These are phyloP conservation scores for Otus sunia DNA, from an alignment of 2,113 vertebrate genomes.

Conservation along the genomic window DNA sequence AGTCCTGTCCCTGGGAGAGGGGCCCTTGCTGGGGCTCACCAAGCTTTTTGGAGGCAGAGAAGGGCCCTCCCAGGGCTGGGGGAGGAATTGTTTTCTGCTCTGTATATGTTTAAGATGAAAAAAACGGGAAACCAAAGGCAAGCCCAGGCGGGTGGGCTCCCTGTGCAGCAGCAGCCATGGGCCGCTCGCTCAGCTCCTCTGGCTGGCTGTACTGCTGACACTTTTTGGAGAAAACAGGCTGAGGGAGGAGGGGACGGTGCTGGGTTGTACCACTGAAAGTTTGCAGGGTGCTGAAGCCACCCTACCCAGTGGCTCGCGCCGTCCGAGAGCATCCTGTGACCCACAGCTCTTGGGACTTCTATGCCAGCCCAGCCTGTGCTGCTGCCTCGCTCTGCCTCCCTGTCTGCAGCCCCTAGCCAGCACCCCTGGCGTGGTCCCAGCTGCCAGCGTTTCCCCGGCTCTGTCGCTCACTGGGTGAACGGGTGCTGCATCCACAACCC, in stretches of 20 bases:
- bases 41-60: neutral
- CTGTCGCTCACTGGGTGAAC: rapidly evolving
- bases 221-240: neutral
- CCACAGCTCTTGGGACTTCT: rapidly evolving
- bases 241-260: neutral
- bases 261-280: rapidly evolving
- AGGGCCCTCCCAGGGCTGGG: neutral
- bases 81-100: neutral
- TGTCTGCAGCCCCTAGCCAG: rapidly evolving
- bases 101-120: neutral
- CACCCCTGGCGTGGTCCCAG: rapidly evolving
- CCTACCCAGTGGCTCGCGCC: rapidly evolving
- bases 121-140: neutral
- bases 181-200: neutral
- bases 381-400: rapidly evolving
- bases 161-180: rapidly evolving
- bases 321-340: rapidly evolving
- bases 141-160: neutral
- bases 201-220: neutral
- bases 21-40: rapidly evolving
- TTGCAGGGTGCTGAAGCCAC: neutral
- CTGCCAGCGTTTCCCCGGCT: rapidly evolving
- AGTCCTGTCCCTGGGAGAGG: rapidly evolving
- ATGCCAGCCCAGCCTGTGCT: neutral
- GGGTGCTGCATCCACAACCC: neutral